phyloP scores from a whole-genome alignment of 2,113 vertebrate genomes.

The Lonchura striata region DNA sequence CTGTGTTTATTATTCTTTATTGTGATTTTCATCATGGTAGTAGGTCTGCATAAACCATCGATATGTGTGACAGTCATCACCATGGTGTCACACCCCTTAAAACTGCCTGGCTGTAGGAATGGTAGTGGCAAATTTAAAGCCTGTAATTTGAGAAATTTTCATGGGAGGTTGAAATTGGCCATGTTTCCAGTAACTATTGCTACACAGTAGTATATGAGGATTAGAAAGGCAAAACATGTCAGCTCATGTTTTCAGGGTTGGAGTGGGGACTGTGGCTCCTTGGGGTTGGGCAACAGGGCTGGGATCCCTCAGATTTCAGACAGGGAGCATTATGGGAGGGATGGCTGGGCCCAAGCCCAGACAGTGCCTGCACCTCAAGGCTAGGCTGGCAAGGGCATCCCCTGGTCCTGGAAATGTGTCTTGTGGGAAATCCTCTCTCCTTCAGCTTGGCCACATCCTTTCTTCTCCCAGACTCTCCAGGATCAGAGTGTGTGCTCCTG shows the following conservation, averaged over 20 bases:
- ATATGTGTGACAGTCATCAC: background rate
- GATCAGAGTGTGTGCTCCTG: accelerated
- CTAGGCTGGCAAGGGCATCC: accelerated
- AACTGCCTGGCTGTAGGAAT: background rate
- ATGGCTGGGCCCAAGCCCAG: background rate
- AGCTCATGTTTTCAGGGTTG: background rate
- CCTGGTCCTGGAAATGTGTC: accelerated
- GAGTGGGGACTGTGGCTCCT: background rate
- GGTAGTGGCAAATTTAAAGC: background rate
- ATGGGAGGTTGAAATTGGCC: background rate
- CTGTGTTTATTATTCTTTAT: background rate
- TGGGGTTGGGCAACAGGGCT: too few species aligned
- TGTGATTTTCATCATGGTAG: background rate
- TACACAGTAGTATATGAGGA: accelerated
- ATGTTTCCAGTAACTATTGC: background rate
- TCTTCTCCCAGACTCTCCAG: background rate
- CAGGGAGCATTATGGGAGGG: accelerated
- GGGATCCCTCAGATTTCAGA: accelerated
- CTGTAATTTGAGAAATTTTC: background rate
- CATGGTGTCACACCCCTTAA: background rate
- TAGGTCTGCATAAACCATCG: background rate
- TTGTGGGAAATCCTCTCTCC: background rate
- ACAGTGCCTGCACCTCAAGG: background rate
- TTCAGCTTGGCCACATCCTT: background rate
- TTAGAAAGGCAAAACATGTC: background rate